Percentiles rank a stretch among this genome's conserved stretches.
These are phyloP conservation scores for Castor canadensis DNA, from an alignment of 2,113 vertebrate species.

Conservation along the genomic window DNA sequence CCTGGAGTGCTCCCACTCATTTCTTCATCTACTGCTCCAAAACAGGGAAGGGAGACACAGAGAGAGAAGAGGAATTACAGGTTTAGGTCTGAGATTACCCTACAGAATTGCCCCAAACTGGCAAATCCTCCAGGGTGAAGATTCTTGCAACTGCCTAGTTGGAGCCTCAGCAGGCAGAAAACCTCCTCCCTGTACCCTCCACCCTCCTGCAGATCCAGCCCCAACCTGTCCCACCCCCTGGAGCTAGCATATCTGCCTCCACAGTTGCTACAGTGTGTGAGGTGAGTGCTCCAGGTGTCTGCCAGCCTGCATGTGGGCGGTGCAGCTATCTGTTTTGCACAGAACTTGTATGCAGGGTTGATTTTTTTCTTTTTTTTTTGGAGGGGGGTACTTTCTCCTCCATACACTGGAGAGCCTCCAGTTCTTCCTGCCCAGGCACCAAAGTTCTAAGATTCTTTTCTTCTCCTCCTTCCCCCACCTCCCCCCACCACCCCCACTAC, in stretches of 20 bases:
- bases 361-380: no score
- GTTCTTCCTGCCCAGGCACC: neutral
- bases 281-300: slow-evolving; percentile 20
- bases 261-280: slow-evolving; percentile 20
- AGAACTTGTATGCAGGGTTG: neutral
- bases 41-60: slow-evolving; percentile 4
- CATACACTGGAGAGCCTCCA: neutral
- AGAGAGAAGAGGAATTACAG: slow-evolving; percentile 10
- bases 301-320: neutral
- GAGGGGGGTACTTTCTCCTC: neutral
- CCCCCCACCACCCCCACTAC: no score
- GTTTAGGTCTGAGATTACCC: neutral
- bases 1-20: neutral
- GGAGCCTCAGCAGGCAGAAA: slow-evolving; percentile 46
- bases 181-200: neutral
- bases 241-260: slow-evolving; percentile 50
- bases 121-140: slow-evolving; percentile 14
- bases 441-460: neutral
- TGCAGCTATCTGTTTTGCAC: slow-evolving; percentile 9
- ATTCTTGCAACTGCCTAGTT: slow-evolving; percentile 14
- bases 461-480: neutral
- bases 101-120: neutral
- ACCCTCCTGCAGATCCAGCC: slow-evolving; percentile 42
- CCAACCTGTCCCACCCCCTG: slow-evolving; percentile 63
- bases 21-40: slow-evolving; percentile 11